These are phyloP conservation scores for Amphiprion clarkii DNA, from an alignment of 2,797 vertebrate genomes.

Conservation along the genomic window DNA sequence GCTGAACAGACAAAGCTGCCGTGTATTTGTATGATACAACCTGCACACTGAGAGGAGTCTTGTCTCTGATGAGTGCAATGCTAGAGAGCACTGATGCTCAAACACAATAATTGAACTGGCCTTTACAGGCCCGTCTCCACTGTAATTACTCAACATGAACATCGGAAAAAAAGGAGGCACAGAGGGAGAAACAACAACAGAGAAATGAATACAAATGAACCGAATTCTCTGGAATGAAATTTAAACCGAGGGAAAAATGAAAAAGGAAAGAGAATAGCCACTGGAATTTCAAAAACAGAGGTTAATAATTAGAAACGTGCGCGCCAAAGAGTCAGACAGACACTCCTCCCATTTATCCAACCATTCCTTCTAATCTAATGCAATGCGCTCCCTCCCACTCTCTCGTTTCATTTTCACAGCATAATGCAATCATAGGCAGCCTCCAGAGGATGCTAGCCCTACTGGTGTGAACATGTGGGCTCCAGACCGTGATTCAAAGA, in stretches of 20 bases:
- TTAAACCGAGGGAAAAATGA: slow-evolving; percentile 3
- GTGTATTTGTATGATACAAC: slow-evolving; percentile 30
- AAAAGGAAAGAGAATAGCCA: slow-evolving; percentile 11
- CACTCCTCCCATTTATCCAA: slow-evolving; percentile 51
- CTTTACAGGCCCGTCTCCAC: slow-evolving; percentile 52
- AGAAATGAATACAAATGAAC: slow-evolving; percentile 20
- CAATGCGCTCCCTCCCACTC: slow-evolving; percentile 47
- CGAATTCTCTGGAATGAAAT: slow-evolving; percentile 22
- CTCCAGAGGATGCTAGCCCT: slow-evolving; percentile 52
- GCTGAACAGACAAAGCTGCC: slow-evolving; percentile 28
- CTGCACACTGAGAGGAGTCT: slow-evolving; percentile 35
- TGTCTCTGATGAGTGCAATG: slow-evolving; percentile 45
- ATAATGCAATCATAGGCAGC: slow-evolving; percentile 61
- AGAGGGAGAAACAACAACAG: not conserved
- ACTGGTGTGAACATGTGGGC: slow-evolving; percentile 49
- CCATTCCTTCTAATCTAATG: slow-evolving; percentile 60
- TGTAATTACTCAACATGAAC: slow-evolving; percentile 48
- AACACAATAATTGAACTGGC: slow-evolving; percentile 68
- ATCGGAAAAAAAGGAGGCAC: slow-evolving; percentile 11
- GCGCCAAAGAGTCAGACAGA: slow-evolving; percentile 11
- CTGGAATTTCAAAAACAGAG: not conserved
- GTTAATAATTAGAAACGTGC: slow-evolving; percentile 27
- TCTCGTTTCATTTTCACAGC: slow-evolving; percentile 70
- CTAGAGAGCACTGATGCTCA: slow-evolving; percentile 53
- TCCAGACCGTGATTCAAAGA: slow-evolving; percentile 40